Base-by-base conservation (phyloP, 53 echinoderm and acorn worm genomes). In the Crossaster papposus region DNA sequence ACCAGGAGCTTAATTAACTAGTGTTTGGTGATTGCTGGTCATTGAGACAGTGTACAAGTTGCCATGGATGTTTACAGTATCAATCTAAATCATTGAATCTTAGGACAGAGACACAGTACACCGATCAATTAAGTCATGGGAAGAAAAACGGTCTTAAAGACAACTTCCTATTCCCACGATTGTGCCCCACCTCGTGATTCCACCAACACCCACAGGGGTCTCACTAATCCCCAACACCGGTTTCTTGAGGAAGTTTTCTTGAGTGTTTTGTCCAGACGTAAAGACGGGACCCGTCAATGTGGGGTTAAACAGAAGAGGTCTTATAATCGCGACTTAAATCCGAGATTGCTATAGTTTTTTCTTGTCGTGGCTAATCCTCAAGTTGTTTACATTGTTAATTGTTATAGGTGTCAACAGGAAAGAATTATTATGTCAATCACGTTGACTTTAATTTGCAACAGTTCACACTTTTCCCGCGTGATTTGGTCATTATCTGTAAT, bases 261-360 rank as follows among this genome's bases (percentile, higher is more conserved):
- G 44, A 84, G 71, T 44, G 72, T 28, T 10, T 31, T 30, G 51
- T 50, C 30, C 2, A 22, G 72, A 71, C 72, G 44, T 10, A 8
- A 0, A 34, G 18, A 53, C 33, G 5, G 84, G 52, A 50, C 52
- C 71, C 70, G 71, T 82, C 24, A 82, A n/a, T n/a, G 36, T 44
- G 6, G 22, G n/a, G 82, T 36, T 82, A 84, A 71, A 84, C 71
- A 72, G 13, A 64, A 37, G 38, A 29, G 30, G 53, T 14, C 71
- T 84, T 84, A n/a, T n/a, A 84, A 84, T 84, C 70, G 29, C 72
- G 12, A 15, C 72, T 84, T 52, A 72, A 84, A 84, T 84, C 84
- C 38, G 51, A 72, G 72, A 68, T 82, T 64, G 65, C 34, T 82
- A 82, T 28, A 30, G 26, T 34, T 58, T 23, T 15, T 20, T 64